Evolutionary conservation across 1,140 invertebrate species (phyloP).

Genomic region (Hycleus cichorii): DNA sequence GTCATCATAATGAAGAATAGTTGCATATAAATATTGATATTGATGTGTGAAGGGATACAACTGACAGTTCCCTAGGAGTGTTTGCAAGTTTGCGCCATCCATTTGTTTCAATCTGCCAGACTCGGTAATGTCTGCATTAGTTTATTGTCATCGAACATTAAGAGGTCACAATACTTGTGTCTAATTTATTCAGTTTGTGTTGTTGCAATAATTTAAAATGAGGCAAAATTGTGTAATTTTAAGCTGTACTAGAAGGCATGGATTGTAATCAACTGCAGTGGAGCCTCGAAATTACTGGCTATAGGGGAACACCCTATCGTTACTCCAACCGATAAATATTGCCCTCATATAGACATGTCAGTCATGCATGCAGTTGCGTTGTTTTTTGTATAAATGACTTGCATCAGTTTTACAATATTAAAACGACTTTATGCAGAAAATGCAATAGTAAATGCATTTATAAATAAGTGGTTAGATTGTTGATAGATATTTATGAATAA

Average conservation of each 20-base stretch:
- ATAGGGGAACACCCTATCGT: constrained; percentile 17
- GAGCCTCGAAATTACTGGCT: constrained; percentile 18
- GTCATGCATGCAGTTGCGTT: no score
- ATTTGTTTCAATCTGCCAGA: constrained; percentile 36
- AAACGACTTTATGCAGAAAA: no score
- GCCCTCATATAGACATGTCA: neutral
- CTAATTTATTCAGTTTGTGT: no score
- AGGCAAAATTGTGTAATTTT: no score
- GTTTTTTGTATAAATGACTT: no score
- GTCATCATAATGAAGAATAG: constrained; percentile 37
- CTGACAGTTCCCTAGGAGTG: constrained; percentile 32
- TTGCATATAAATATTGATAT: constrained; percentile 38
- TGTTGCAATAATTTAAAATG: no score
- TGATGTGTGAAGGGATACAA: constrained; percentile 37
- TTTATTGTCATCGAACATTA: constrained; percentile 24
- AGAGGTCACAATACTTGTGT: constrained; percentile 6
- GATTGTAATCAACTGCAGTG: constrained; percentile 11
- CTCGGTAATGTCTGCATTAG: constrained; percentile 27
- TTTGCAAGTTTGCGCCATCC: constrained; percentile 21
- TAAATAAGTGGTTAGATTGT: no score
- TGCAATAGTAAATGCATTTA: no score
- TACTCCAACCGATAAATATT: constrained; percentile 25
- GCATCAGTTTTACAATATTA: no score
- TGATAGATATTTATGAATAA: no score
- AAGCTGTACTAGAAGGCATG: no score